These are phyloP conservation scores for Drosophila punjabiensis DNA, from an alignment of 1,140 invertebrate species.

Conservation along the genomic window DNA sequence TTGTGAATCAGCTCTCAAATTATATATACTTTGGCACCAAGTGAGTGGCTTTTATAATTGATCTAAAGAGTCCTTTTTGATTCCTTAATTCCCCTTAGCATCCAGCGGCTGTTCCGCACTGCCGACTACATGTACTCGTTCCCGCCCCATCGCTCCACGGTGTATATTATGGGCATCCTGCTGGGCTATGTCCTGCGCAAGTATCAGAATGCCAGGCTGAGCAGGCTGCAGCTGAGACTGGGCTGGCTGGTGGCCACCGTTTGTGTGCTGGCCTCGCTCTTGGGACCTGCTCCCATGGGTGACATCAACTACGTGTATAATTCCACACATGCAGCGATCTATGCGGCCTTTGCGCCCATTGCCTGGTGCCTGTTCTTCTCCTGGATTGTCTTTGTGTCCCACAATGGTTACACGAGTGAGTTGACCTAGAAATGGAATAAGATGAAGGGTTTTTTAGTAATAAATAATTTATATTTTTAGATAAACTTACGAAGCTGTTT, in stretches of 20 bases:
- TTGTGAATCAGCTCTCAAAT: conserved; percentile 87
- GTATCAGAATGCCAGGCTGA: conserved; percentile 81
- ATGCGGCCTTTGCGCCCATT: conserved; percentile 90
- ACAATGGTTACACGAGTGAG: conserved; percentile 88
- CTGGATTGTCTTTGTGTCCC: conserved; percentile 89
- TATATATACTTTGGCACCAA: conserved; percentile 89
- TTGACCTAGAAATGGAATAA: neutral
- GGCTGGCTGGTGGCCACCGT: conserved; percentile 87
- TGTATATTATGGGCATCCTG: conserved; percentile 90
- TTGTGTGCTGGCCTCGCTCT: conserved; percentile 87
- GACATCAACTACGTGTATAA: conserved; percentile 89
- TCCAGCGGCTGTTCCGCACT: conserved; percentile 89
- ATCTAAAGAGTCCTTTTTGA: neutral
- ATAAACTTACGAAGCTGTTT: conserved; percentile 86
- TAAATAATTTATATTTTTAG: conserved; percentile 67
- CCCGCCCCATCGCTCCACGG: conserved; percentile 89
- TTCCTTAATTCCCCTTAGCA: conserved; percentile 84
- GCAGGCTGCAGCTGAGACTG: conserved; percentile 85
- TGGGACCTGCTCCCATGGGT: conserved; percentile 89
- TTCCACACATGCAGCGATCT: conserved; percentile 88
- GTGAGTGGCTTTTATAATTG: conserved; percentile 85
- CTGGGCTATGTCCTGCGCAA: conserved; percentile 88
- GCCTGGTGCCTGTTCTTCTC: conserved; percentile 89
- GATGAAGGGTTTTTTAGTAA: neutral
- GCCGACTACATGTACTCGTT: conserved; percentile 90